Evolutionary conservation across 2,888 invertebrate genomes (phyloP).

Genomic region (Acrobasis consociella): DNA sequence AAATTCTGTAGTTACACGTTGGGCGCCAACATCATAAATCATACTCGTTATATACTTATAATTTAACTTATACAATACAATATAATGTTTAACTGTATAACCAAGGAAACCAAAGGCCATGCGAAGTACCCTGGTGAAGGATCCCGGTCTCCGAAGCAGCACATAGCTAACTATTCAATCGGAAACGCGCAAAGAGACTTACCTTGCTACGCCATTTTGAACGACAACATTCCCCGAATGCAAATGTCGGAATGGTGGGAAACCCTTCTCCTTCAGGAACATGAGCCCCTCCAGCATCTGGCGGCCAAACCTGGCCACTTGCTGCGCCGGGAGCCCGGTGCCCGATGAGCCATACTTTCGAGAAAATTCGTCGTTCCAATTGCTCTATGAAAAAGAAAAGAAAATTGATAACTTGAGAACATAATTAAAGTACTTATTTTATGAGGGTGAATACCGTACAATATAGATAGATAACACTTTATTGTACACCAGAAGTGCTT

Average conservation of each 20-base stretch:
- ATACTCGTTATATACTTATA: no score
- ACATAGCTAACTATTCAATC: no score
- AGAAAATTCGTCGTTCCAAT: constrained; percentile 91
- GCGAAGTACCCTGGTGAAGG: no score
- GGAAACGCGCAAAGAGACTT: constrained; percentile 33
- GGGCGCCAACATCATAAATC: background rate
- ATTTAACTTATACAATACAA: no score
- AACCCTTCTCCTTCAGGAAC: constrained; percentile 93
- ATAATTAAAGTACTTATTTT: no score
- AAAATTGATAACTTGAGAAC: background rate
- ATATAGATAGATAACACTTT: no score
- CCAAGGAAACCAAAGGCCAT: no score
- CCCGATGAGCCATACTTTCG: constrained; percentile 88
- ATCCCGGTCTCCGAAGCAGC: no score
- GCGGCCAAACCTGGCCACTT: constrained; percentile 93
- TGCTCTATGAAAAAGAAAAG: constrained; percentile 78
- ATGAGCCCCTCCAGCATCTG: constrained; percentile 94
- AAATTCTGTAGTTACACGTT: background rate
- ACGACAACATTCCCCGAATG: constrained; percentile 96
- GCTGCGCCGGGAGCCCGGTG: constrained; percentile 88
- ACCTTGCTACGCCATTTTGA: constrained; percentile 96
- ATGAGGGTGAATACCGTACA: no score
- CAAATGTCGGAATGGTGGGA: constrained; percentile 92
- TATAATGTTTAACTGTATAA: no score
- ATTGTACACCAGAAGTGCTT: no score